Percentiles rank a stretch among this genome's conserved stretches.
Conservation (phyloP, 2,797 vertebrate species). For the Percopsis omiscomaycus region DNA sequence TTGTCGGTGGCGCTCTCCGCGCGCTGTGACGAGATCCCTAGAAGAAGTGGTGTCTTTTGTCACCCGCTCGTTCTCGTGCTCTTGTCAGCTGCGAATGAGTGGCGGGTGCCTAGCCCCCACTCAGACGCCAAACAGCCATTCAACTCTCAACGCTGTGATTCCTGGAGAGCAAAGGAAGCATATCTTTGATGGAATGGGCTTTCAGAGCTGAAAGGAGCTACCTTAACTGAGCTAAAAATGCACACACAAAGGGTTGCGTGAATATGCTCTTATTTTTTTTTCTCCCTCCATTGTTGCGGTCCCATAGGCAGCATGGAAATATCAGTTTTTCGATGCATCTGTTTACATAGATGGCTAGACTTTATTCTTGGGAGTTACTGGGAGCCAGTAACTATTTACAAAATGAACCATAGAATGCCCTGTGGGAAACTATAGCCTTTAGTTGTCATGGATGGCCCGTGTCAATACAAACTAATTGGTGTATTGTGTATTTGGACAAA, state of each 20-base stretch:
- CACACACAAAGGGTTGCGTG: not conserved
- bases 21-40: not conserved
- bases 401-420: not conserved
- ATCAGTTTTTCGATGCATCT: not conserved
- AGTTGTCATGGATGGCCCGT: slow-evolving; percentile 16
- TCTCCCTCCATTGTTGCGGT: not conserved
- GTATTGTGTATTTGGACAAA: slow-evolving; percentile 2
- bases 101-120: slow-evolving; percentile 23
- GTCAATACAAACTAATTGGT: not conserved
- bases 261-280: not conserved
- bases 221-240: slow-evolving; percentile 1
- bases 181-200: slow-evolving; percentile 1
- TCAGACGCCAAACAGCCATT: slow-evolving; percentile 23
- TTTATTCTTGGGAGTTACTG: slow-evolving; percentile 15
- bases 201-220: slow-evolving; percentile 14
- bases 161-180: slow-evolving; percentile 4
- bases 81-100: slow-evolving; percentile 46
- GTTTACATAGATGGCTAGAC: not conserved
- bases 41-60: slow-evolving; percentile 1
- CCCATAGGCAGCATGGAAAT: not conserved
- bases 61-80: not conserved
- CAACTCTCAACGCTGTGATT: slow-evolving; percentile 27
- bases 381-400: not conserved
- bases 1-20: slow-evolving; percentile 53
- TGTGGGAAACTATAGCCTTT: not conserved